Percentiles rank a stretch among this genome's conserved stretches.
phyloP scores from a whole-genome alignment of 2,888 invertebrate genomes.

The Parnassius apollo region DNA sequence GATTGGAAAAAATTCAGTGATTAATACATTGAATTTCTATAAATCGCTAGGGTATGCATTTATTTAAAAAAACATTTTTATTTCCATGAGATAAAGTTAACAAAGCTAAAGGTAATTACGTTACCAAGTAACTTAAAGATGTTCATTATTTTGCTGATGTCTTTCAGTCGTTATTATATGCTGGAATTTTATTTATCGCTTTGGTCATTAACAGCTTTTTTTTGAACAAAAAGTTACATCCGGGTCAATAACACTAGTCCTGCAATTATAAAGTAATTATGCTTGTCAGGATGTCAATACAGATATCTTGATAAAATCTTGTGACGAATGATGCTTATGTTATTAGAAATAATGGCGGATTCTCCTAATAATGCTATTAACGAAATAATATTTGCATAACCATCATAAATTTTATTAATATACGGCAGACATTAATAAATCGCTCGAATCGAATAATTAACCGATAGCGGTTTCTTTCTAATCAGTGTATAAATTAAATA shows the following conservation, averaged over 20 bases:
- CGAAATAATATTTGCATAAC: no score
- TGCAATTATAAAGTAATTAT: slow-evolving; percentile 54
- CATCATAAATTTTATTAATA: no score
- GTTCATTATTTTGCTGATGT: not conserved
- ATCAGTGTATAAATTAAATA: no score
- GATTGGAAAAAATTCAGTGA: no score
- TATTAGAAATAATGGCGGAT: not conserved
- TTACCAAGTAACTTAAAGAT: not conserved
- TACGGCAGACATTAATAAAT: no score
- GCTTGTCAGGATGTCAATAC: slow-evolving; percentile 33
- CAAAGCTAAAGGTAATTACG: not conserved
- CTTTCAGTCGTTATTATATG: not conserved
- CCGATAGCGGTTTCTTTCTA: no score
- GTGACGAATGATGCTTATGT: slow-evolving; percentile 1
- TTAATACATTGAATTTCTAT: no score
- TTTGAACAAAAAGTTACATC: slow-evolving; percentile 18
- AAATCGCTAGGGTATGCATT: no score
- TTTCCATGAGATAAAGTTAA: no score
- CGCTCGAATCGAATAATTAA: no score
- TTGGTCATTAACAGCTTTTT: slow-evolving; percentile 15
- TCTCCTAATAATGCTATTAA: not conserved
- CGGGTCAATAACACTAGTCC: slow-evolving; percentile 43
- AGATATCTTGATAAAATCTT: not conserved
- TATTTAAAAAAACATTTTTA: no score
- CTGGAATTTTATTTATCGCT: slow-evolving; percentile 5